Evolutionary conservation across 2,888 invertebrate genomes (phyloP).

Genomic region (Lomographa bimaculata): DNA sequence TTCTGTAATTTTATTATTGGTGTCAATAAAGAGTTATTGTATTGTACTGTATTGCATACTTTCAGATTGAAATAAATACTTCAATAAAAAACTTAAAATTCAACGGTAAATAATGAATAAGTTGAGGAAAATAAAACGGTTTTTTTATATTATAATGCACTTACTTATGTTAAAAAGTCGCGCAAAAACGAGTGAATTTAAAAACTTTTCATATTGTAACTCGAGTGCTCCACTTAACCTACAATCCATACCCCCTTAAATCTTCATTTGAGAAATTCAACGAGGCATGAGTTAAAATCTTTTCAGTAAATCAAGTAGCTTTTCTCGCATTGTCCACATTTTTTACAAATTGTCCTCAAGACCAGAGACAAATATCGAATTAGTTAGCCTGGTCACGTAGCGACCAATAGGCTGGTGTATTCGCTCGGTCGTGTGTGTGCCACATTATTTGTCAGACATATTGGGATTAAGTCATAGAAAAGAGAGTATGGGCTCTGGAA

Average conservation of each 20-base stretch:
- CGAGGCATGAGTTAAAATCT: constrained; percentile 20
- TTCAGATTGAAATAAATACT: too few species aligned
- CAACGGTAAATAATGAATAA: too few species aligned
- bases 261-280: constrained; percentile 9
- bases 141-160: too few species aligned
- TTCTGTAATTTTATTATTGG: too few species aligned
- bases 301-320: constrained; percentile 29
- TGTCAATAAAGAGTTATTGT: too few species aligned
- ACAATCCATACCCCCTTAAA: constrained; percentile 2
- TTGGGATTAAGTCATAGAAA: constrained; percentile 24
- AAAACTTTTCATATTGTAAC: too few species aligned
- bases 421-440: constrained; percentile 37
- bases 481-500: constrained; percentile 1
- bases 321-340: constrained; percentile 33
- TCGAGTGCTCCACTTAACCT: too few species aligned
- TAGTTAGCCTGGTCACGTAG: constrained; percentile 41
- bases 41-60: too few species aligned
- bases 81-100: too few species aligned
- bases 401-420: constrained; percentile 28
- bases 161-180: too few species aligned
- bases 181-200: too few species aligned
- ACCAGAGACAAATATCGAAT: constrained; percentile 41
- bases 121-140: too few species aligned
- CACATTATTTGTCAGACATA: constrained; percentile 42
- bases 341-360: constrained; percentile 37